Conservation (phyloP, 1,140 invertebrate genomes). For the Sycobia sp. region DNA sequence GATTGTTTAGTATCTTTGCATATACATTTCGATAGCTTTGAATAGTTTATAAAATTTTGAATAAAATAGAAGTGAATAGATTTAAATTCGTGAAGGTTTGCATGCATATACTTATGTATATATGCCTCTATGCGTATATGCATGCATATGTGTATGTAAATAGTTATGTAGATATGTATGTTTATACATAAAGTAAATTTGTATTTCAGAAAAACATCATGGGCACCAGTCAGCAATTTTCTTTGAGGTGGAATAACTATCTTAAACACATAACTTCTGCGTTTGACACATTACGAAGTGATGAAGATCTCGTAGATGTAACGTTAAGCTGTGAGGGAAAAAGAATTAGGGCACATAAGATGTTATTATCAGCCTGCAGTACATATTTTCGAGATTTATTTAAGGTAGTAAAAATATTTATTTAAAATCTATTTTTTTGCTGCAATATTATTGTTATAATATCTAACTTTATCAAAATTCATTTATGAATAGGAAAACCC, state of each 20-base stretch:
- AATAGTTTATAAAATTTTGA: background rate
- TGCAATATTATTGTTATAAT: too few relatives aligned
- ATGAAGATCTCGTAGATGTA: conserved; percentile 84
- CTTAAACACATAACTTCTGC: conserved; percentile 75
- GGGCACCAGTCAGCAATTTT: conserved; percentile 72
- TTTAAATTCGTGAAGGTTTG: too few relatives aligned
- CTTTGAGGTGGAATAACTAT: conserved; percentile 79
- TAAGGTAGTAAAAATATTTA: conserved; percentile 59
- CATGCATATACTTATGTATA: too few relatives aligned
- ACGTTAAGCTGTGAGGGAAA: conserved; percentile 84
- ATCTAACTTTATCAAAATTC: too few relatives aligned
- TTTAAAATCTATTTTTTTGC: conserved; percentile 10
- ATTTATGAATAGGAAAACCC: conserved; percentile 74
- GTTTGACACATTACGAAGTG: conserved; percentile 75
- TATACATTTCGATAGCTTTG: background rate
- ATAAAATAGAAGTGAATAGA: background rate
- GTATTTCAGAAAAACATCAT: conserved; percentile 49
- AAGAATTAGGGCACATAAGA: conserved; percentile 81
- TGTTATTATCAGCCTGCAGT: conserved; percentile 83
- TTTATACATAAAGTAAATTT: background rate
- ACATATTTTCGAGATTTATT: conserved; percentile 83
- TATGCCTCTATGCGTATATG: background rate
- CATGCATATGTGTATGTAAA: background rate
- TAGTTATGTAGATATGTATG: background rate
- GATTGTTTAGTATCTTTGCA: background rate